Base-by-base conservation (phyloP, 1,140 invertebrate species). In the Trichomalopsis sarcophagae region DNA sequence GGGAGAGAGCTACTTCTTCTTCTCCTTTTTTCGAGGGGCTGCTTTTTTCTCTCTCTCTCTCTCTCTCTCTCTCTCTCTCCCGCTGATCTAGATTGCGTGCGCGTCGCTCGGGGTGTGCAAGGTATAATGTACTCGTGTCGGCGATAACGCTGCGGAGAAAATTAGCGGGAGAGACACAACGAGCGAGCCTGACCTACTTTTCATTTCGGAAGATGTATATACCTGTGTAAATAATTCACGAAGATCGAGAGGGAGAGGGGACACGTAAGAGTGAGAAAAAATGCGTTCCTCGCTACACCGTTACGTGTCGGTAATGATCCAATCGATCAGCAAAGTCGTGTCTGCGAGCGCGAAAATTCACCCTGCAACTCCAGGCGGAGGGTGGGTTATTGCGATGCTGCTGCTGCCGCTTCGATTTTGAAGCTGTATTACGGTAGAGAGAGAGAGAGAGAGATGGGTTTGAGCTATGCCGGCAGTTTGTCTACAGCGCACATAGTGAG, bases 271-370 rank as follows among this genome's bases (percentile, higher is more conserved):
- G 21, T 21, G 55, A 1, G 55, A 62, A 62, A 62, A 21, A 62
- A 62, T 62, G 55, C 21, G 17, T 62, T 62, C 17, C 55, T 62
- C 55, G 55, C 55, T 62, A n/a, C 21, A 21, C 6, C 6, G 55
- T 62, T 62, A 21, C 55, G 55, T n/a, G 55, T 55, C 47, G 77
- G 47, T 79, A 79, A 79, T 79, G 55, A 66, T 79, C 50, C 30
- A 79, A 79, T 79, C 77, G 77, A 79, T 79, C 77, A 79, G 74
- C 21, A 14, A 44, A 75, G 47, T 21, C 17, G 17, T 62, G 55
- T 62, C 17, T 62, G 21, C 21, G 50, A 2, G 50, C 21, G 55
- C 21, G 17, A 40, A 76, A 76, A 50, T 76, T 76, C 9, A n/a
- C 44, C 27, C 21, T 76, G n/a, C 21, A 62, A 21, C 6, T 44